Percentiles rank a stretch among this genome's conserved stretches.
Conservation (phyloP, 1,140 invertebrate species). For the Euura saliciscinereae region DNA sequence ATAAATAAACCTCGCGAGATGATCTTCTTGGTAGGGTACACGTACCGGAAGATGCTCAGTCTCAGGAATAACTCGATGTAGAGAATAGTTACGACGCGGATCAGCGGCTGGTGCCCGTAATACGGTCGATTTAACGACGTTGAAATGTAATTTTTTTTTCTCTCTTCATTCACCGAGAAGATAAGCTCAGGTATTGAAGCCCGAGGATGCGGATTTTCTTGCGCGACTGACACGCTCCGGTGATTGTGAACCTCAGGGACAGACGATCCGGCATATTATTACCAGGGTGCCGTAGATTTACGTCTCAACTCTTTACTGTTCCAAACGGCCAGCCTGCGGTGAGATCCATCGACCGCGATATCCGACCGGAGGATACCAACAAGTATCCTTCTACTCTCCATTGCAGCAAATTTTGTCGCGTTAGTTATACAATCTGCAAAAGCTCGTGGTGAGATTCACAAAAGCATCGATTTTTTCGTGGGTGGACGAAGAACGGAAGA, state of each 20-base stretch:
- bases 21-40: too few relatives aligned
- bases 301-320: background rate
- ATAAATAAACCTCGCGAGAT: too few relatives aligned
- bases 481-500: too few relatives aligned
- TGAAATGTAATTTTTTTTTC: background rate
- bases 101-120: background rate
- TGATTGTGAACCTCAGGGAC: background rate
- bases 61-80: too few relatives aligned
- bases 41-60: too few relatives aligned
- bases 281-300: background rate
- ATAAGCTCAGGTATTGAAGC: background rate
- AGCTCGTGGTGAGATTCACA: too few relatives aligned
- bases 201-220: background rate
- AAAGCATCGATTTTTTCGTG: too few relatives aligned
- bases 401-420: background rate
- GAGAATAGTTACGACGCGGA: background rate
- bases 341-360: background rate
- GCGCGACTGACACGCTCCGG: background rate
- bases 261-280: background rate
- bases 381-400: background rate
- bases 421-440: too few relatives aligned
- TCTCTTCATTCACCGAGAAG: background rate
- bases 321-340: background rate
- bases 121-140: background rate
- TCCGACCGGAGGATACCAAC: background rate